Conservation (phyloP, 2,888 invertebrate species). For the Sturmia bella region DNA sequence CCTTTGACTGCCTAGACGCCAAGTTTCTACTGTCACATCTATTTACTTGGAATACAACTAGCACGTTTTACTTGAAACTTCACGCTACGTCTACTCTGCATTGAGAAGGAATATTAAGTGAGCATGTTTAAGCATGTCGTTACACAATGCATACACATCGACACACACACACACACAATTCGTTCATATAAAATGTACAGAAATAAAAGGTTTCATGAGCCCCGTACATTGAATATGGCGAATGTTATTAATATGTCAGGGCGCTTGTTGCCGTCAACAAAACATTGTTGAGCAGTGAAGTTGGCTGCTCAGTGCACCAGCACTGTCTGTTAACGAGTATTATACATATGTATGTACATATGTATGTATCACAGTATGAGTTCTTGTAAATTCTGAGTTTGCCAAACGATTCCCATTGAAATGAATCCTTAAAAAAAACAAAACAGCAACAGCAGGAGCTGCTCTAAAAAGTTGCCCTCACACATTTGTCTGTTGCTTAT, state of each 20-base stretch:
- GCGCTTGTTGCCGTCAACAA: conserved; percentile 59
- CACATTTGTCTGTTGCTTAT: conserved; percentile 49
- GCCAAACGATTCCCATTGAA: conserved; percentile 40
- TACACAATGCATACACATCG: no score
- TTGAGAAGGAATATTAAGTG: no score
- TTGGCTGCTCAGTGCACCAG: conserved; percentile 33
- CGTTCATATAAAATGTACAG: conserved; percentile 10
- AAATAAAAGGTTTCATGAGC: not conserved
- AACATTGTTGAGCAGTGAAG: conserved; percentile 54
- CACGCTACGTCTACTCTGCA: no score
- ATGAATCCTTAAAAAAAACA: conserved; percentile 52
- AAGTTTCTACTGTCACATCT: no score
- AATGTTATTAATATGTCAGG: conserved; percentile 63
- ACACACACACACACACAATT: not conserved
- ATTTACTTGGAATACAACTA: no score
- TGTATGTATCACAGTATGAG: not conserved
- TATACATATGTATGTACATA: not conserved
- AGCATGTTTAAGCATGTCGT: no score
- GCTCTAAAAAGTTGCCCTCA: conserved; percentile 12
- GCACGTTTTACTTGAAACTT: no score
- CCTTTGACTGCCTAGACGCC: no score
- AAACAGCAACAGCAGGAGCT: no score
- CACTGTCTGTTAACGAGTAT: not conserved
- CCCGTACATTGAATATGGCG: conserved; percentile 21
- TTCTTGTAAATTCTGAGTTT: conserved; percentile 23